Conservation (phyloP, 2,113 vertebrate genomes). For the Ophthalmolycus amberensis region DNA sequence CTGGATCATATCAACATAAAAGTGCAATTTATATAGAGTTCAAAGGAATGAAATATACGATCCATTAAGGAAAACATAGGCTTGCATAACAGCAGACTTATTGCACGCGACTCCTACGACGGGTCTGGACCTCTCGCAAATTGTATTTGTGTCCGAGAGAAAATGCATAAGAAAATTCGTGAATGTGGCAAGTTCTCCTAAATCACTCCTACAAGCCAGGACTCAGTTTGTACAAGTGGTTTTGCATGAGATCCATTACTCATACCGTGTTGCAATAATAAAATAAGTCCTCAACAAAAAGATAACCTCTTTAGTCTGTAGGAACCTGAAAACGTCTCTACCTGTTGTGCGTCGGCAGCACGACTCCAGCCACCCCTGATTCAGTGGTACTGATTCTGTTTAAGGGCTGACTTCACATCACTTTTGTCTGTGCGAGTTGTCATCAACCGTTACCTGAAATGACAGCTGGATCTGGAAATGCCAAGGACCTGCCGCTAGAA, state of each 20-base stretch:
- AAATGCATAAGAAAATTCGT: too few species aligned
- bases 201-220: too few species aligned
- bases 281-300: background rate
- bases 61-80: background rate
- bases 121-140: too few species aligned
- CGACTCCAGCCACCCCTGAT: background rate
- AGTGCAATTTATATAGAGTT: background rate
- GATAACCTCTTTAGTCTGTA: background rate
- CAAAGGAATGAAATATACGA: background rate
- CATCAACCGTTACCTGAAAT: constrained; percentile 39
- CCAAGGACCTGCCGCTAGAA: constrained; percentile 31
- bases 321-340: constrained; percentile 9
- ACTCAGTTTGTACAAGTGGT: too few species aligned
- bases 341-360: constrained; percentile 8
- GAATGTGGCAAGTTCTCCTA: too few species aligned
- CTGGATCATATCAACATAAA: background rate
- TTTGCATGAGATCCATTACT: background rate
- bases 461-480: constrained; percentile 57
- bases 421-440: constrained; percentile 22
- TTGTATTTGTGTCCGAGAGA: too few species aligned
- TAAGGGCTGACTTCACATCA: constrained; percentile 38
- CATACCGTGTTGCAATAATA: background rate
- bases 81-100: background rate
- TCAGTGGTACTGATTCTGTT: constrained; percentile 25
- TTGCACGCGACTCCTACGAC: too few species aligned